Evolutionary conservation across 2,797 vertebrate genomes (phyloP).

Genomic region (Menidia menidia): DNA sequence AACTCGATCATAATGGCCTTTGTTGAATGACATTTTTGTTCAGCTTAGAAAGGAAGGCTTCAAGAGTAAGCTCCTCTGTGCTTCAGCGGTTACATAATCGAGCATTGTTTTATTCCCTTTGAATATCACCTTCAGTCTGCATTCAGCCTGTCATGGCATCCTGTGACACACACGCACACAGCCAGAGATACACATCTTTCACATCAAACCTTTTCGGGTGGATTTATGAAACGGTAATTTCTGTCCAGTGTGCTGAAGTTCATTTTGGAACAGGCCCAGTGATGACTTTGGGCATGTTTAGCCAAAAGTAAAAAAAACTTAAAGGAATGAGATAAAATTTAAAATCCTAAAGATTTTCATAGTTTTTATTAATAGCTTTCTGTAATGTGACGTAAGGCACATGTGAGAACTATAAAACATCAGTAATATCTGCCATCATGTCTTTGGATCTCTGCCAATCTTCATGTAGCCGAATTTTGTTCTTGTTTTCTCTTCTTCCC

Average conservation of each 20-base stretch:
- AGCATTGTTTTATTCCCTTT: conserved; percentile 16
- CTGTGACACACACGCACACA: conserved; percentile 1
- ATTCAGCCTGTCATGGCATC: conserved; percentile 28
- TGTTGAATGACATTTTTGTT: conserved; percentile 1
- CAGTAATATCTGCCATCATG: background rate
- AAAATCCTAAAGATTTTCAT: too few species aligned
- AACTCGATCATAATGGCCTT: conserved; percentile 3
- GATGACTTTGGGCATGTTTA: background rate
- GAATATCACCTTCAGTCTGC: conserved; percentile 33
- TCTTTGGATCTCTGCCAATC: background rate
- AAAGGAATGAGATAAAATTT: too few species aligned
- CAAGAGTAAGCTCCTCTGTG: conserved; percentile 3
- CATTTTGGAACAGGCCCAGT: conserved; percentile 34
- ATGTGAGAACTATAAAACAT: background rate
- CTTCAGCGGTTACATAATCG: conserved; percentile 17
- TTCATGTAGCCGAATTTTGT: background rate
- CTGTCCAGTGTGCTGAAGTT: conserved; percentile 41
- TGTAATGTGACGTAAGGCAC: background rate
- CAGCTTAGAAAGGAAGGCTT: conserved; percentile 5
- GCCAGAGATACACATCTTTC: background rate
- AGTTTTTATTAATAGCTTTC: too few species aligned
- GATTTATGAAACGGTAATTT: conserved; percentile 33
- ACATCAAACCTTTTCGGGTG: conserved; percentile 14
- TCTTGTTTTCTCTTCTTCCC: conserved; percentile 4
- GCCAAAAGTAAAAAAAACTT: too few species aligned